phyloP scores from a whole-genome alignment of 1,140 invertebrate genomes.

The Drosophila virilis region DNA sequence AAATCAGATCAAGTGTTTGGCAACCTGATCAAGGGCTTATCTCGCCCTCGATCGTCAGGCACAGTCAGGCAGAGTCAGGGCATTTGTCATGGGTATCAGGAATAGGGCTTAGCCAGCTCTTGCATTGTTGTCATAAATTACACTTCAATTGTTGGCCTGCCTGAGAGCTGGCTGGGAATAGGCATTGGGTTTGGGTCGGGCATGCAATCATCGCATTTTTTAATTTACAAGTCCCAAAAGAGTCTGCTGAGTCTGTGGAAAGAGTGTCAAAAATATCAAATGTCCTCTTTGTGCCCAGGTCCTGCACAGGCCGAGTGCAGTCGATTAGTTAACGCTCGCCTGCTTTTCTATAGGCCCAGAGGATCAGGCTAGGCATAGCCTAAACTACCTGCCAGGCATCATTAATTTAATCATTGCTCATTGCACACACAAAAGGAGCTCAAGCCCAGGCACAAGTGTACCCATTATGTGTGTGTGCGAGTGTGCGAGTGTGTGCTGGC shows the following conservation, averaged over 20 bases:
- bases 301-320: background rate
- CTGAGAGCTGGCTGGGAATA: conserved; percentile 13
- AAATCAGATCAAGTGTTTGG: conserved; percentile 61
- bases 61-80: conserved; percentile 32
- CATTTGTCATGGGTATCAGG: conserved; percentile 69
- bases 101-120: conserved; percentile 18
- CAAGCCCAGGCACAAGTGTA: conserved; percentile 60
- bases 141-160: conserved; percentile 68
- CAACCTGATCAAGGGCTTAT: conserved; percentile 79
- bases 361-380: conserved; percentile 2
- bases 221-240: conserved; percentile 59
- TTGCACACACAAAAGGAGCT: conserved; percentile 54
- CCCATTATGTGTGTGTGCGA: conserved; percentile 38
- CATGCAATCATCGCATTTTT: conserved; percentile 59
- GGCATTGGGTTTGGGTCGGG: conserved; percentile 12
- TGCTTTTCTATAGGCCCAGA: conserved; percentile 57
- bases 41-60: conserved; percentile 45
- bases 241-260: conserved; percentile 28
- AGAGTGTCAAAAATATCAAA: conserved; percentile 82
- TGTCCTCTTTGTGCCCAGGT: conserved; percentile 63
- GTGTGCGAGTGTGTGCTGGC: conserved; percentile 5
- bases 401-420: conserved; percentile 81
- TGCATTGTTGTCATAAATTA: conserved; percentile 80
- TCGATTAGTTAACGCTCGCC: conserved; percentile 62
- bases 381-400: conserved; percentile 68